Percentiles rank a stretch among this genome's conserved stretches.
Conservation (phyloP, 2,888 invertebrate species). For the Laspeyria flexula region DNA sequence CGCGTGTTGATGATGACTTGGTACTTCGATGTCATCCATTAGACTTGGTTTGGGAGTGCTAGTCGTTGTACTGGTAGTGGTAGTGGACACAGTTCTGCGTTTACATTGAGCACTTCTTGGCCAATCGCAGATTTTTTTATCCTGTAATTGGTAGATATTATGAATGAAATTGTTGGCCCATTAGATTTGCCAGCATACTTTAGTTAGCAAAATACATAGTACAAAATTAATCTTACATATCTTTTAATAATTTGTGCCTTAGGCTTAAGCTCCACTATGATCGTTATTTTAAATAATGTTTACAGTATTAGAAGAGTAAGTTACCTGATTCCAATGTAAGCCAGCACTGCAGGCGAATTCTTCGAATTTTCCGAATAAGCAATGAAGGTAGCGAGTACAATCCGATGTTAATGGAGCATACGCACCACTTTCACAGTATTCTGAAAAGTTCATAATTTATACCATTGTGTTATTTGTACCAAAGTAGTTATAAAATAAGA, state of each 20-base stretch:
- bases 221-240: no score
- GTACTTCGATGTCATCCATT: conserved; percentile 36
- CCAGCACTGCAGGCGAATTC: conserved; percentile 90
- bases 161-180: neutral
- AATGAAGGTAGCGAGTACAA: conserved; percentile 91
- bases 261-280: no score
- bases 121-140: conserved; percentile 90
- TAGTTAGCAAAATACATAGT: no score
- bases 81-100: conserved; percentile 51
- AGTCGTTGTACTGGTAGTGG: conserved; percentile 54
- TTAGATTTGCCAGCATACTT: no score
- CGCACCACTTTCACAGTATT: conserved; percentile 86
- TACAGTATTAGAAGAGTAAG: no score
- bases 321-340: conserved; percentile 90
- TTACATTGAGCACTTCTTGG: conserved; percentile 88
- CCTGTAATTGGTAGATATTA: conserved; percentile 57
- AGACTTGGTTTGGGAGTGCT: conserved; percentile 47
- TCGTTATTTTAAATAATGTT: no score
- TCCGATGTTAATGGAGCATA: conserved; percentile 89
- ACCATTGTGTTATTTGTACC: no score
- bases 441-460: no score
- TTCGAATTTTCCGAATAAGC: conserved; percentile 92
- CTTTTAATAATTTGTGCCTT: no score
- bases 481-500: no score
- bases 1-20: conserved; percentile 23